Base-by-base conservation (phyloP, 2,888 invertebrate species). In the Drosophila mimetica region DNA sequence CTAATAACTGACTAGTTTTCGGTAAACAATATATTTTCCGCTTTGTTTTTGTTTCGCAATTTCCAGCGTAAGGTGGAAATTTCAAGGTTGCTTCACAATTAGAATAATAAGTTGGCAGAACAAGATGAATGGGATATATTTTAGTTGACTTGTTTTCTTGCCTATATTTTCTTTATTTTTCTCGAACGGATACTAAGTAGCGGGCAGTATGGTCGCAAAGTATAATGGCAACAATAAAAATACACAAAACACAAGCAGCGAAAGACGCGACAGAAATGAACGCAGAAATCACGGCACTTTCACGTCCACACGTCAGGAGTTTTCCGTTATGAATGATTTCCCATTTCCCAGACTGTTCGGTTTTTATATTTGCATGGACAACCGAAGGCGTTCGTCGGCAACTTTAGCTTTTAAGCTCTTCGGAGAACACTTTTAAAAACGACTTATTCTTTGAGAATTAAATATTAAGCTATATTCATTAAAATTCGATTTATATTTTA, bases 281-380 rank as follows among this genome's bases (percentile, higher is more conserved):
- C 64, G 69, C 48, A 60, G 25, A 71, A 51, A 66, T 51, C 67
- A 67, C 70, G 81, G 59, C 50, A 63, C 52, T 60, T 46, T 71
- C 66, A 77, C 78, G 76, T 79, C 78, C 70, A 67, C 60, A 66
- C 86, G 79, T 51, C 74, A 77, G 82, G 75, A 87, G 79, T 73
- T 76, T 76, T 75, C 75, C 81, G 86, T 79, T 85, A 78, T 72
- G 75, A 89, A 83, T 89, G 89, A 71, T 78, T 82, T 78, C 65
- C 54, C 72, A 75, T 71, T 76, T 75, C 73, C 76, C 77, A 81
- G 77, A 55, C 53, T 48, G 30, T 69, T 71, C 74, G 78, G 77
- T 76, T 80, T 46, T 86, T 88, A 89, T 88, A 89, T 89, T 81
- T 78, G 79, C 70, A 84, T 84, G 72, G 67, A 69, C 11, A 69